Evolutionary conservation across 2,888 invertebrate species (phyloP).

Genomic region (Gymnosoma rotundatum): DNA sequence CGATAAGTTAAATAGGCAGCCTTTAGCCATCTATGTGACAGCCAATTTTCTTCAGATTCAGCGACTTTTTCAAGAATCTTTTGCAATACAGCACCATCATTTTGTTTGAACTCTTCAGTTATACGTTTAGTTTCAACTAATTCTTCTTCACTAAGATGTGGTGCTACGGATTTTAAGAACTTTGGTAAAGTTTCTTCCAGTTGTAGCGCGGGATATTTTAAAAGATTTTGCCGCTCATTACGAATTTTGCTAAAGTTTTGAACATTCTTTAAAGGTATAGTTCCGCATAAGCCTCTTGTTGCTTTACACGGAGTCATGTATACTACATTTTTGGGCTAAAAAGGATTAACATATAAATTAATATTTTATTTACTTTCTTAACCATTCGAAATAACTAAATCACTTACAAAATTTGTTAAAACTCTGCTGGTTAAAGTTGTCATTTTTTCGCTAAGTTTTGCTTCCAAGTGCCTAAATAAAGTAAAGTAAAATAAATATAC

Average conservation of each 20-base stretch:
- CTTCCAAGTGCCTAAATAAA: constrained; percentile 40
- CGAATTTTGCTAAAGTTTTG: constrained; percentile 33
- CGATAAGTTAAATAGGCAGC: constrained; percentile 93
- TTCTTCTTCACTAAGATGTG: constrained; percentile 89
- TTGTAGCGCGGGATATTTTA: constrained; percentile 83
- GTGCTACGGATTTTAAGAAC: constrained; percentile 89
- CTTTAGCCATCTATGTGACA: constrained; percentile 95
- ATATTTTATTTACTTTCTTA: not conserved
- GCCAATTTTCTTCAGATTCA: constrained; percentile 89
- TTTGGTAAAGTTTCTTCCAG: constrained; percentile 90
- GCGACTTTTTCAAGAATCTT: constrained; percentile 87
- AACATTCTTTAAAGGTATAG: not conserved
- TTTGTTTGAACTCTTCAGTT: constrained; percentile 81
- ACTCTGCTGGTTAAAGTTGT: constrained; percentile 42
- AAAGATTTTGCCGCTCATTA: constrained; percentile 65
- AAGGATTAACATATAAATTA: not conserved
- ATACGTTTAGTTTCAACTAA: constrained; percentile 86
- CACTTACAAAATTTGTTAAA: constrained; percentile 62
- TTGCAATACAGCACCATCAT: constrained; percentile 82
- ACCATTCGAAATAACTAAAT: not conserved
- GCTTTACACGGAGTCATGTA: constrained; percentile 22
- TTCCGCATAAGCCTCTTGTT: constrained; percentile 32
- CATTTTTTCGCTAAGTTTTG: constrained; percentile 47
- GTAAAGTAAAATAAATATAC: not conserved
- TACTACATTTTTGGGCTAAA: constrained; percentile 55